These are phyloP conservation scores for Trichopoda pennipes DNA, from an alignment of 2,888 invertebrate genomes.

Conservation along the genomic window DNA sequence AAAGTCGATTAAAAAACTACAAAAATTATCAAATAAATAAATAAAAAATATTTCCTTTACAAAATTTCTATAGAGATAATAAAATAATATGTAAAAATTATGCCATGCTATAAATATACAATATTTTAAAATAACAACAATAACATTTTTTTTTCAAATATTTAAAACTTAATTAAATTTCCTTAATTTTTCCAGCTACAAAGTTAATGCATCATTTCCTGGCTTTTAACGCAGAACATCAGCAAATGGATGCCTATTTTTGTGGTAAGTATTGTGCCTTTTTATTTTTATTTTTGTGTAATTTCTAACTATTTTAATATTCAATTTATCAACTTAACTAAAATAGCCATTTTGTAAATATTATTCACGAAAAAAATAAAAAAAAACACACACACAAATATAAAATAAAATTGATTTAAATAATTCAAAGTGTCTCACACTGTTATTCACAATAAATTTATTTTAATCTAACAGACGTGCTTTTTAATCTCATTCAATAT, in stretches of 20 bases:
- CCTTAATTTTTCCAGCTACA: constrained; percentile 18
- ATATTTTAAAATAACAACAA: too few species aligned
- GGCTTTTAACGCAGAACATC: background rate
- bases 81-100: too few species aligned
- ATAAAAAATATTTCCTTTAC: too few species aligned
- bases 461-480: constrained; percentile 21
- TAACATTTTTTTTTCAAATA: background rate
- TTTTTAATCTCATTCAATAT: constrained; percentile 16
- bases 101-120: too few species aligned
- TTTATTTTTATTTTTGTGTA: too few species aligned
- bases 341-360: too few species aligned
- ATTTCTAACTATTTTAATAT: background rate
- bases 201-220: constrained; percentile 5
- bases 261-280: constrained; percentile 45
- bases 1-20: too few species aligned
- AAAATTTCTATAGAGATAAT: too few species aligned
- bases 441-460: constrained; percentile 7
- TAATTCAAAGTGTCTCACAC: background rate
- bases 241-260: background rate
- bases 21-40: too few species aligned
- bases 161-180: background rate
- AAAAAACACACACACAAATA: background rate
- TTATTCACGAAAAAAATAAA: too few species aligned
- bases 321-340: background rate
- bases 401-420: constrained; percentile 9